Evolutionary conservation across 2,888 invertebrate species (phyloP).

Genomic region (Dolichopus griseipennis): DNA sequence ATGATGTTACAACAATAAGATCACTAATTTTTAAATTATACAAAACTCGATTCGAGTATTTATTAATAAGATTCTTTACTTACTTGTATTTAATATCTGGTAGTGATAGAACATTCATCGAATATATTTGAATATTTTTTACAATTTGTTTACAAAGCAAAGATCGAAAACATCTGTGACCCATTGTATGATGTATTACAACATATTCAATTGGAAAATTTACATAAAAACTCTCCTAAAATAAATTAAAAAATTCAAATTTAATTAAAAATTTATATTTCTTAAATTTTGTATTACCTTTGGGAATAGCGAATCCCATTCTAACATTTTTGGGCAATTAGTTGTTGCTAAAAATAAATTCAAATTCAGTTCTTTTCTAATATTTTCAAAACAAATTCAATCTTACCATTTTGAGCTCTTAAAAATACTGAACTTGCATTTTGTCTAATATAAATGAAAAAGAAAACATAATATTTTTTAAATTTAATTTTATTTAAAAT

Average conservation of each 20-base stretch:
- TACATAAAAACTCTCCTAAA: not conserved
- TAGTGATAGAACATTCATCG: conserved; percentile 42
- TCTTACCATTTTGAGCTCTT: not conserved
- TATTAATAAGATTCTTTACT: no score
- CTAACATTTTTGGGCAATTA: not conserved
- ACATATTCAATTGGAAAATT: conserved; percentile 43
- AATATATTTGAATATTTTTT: conserved; percentile 43
- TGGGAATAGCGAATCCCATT: not conserved
- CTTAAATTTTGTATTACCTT: not conserved
- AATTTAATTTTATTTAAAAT: not conserved
- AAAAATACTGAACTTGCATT: not conserved
- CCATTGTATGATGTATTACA: conserved; percentile 47
- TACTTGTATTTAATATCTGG: conserved; percentile 48
- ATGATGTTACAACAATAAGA: no score
- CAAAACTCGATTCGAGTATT: no score
- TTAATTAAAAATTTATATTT: no score
- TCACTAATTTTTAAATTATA: no score
- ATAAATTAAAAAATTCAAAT: not conserved
- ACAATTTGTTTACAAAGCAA: conserved; percentile 37
- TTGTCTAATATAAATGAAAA: not conserved
- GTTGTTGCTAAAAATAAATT: not conserved
- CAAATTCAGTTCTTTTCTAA: not conserved
- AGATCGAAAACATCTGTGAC: conserved; percentile 39
- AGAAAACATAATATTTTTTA: not conserved
- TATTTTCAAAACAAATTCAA: not conserved